phyloP scores from a whole-genome alignment of 1,140 invertebrate genomes.

The Calosoma granatense region DNA sequence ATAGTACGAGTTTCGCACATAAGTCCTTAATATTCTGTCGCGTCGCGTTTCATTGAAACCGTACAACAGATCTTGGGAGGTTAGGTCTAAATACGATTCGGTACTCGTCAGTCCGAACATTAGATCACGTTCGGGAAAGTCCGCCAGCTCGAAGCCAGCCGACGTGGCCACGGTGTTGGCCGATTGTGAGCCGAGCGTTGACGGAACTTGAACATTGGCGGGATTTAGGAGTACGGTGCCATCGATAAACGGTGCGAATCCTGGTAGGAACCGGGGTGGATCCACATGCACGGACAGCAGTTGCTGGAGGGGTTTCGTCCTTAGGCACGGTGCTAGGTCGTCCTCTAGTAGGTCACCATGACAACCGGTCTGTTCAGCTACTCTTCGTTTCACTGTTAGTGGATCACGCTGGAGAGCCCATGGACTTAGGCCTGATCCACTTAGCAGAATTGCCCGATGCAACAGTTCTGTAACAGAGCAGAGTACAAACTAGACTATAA shows the following conservation, averaged over 20 bases:
- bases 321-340: slow-evolving; percentile 74
- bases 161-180: slow-evolving; percentile 40
- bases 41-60: slow-evolving; percentile 75
- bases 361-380: slow-evolving; percentile 67
- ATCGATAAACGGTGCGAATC: slow-evolving; percentile 83
- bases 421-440: slow-evolving; percentile 87
- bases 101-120: slow-evolving; percentile 60
- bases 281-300: slow-evolving; percentile 62
- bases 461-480: slow-evolving; percentile 63
- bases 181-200: slow-evolving; percentile 19
- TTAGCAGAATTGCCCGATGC: slow-evolving; percentile 82
- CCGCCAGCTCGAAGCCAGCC: slow-evolving; percentile 65
- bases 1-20: slow-evolving; percentile 78
- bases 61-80: slow-evolving; percentile 60
- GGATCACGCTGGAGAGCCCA: slow-evolving; percentile 90
- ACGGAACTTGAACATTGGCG: slow-evolving; percentile 22
- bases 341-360: slow-evolving; percentile 65
- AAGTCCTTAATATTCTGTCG: slow-evolving; percentile 75
- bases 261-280: slow-evolving; percentile 70
- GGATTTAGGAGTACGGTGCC: slow-evolving; percentile 62
- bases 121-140: slow-evolving; percentile 70
- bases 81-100: slow-evolving; percentile 67
- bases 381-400: slow-evolving; percentile 63
- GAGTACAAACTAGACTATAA: neutral
- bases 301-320: slow-evolving; percentile 58